Percentiles rank a stretch among this genome's conserved stretches.
Evolutionary conservation across 2,113 vertebrate species (phyloP).

Genomic region (Seriola rivoliana): DNA sequence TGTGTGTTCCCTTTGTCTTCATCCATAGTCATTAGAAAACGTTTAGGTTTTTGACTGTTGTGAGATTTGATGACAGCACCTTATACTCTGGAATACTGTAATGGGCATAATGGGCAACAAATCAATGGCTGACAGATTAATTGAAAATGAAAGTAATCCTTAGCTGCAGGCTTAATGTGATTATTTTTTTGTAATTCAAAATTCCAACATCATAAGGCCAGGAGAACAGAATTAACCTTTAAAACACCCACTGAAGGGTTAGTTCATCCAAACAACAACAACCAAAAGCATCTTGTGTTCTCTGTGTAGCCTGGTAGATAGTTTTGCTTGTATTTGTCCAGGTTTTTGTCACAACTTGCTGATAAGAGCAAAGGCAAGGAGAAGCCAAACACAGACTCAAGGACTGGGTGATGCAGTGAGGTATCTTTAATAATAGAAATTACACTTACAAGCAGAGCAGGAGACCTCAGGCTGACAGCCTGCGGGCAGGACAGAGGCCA

Average conservation of each 20-base stretch:
- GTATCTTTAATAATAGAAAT: too few relatives aligned
- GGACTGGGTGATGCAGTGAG: too few relatives aligned
- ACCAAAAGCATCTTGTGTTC: neutral
- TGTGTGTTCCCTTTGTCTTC: too few relatives aligned
- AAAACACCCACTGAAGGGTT: neutral
- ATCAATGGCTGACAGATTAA: neutral
- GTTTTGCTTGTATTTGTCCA: neutral
- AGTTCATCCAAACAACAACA: neutral
- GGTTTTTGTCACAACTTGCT: neutral
- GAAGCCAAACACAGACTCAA: neutral
- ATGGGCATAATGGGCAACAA: neutral
- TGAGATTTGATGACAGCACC: too few relatives aligned
- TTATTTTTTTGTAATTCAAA: neutral
- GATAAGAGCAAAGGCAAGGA: too few relatives aligned
- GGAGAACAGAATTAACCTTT: neutral
- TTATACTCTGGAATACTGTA: neutral
- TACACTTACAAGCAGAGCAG: too few relatives aligned
- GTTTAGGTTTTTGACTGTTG: too few relatives aligned
- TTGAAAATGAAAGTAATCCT: neutral
- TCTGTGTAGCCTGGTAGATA: neutral
- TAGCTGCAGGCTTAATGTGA: neutral
- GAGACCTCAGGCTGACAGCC: too few relatives aligned
- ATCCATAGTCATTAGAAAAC: too few relatives aligned
- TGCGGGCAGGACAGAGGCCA: too few relatives aligned
- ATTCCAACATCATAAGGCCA: neutral